Evolutionary conservation across 1,140 invertebrate species (phyloP).

Genomic region (Zaprionus capensis): DNA sequence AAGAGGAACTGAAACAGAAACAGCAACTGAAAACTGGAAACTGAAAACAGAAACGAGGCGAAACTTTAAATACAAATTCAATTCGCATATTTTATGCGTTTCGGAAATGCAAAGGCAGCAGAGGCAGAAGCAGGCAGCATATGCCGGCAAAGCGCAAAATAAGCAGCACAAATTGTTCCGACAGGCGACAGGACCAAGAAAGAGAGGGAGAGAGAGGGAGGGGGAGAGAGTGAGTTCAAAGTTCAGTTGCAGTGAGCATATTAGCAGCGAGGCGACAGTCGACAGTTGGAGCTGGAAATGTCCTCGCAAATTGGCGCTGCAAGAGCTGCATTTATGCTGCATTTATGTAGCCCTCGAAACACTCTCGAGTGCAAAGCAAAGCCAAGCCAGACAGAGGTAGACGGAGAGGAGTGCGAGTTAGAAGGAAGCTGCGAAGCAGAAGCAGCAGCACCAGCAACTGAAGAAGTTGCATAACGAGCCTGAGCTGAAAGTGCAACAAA

Average conservation of each 20-base stretch:
- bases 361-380: conserved; percentile 47
- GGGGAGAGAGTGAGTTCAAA: conserved; percentile 57
- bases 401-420: background rate
- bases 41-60: conserved; percentile 12
- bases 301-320: conserved; percentile 60
- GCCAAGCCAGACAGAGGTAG: conserved; percentile 3
- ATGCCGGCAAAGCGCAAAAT: conserved; percentile 76
- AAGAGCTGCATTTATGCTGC: conserved; percentile 74
- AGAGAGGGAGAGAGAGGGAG: background rate
- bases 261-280: conserved; percentile 58
- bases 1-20: conserved; percentile 4
- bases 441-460: conserved; percentile 8
- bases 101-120: conserved; percentile 63
- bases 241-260: conserved; percentile 65
- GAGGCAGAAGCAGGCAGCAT: conserved; percentile 41
- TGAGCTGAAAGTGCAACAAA: conserved; percentile 76
- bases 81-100: conserved; percentile 80
- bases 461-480: conserved; percentile 65
- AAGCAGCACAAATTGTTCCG: conserved; percentile 73
- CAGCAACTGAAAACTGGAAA: background rate
- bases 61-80: conserved; percentile 82
- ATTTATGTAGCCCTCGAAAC: conserved; percentile 75
- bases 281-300: conserved; percentile 48
- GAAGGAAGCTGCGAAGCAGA: conserved; percentile 4
- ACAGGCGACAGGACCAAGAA: conserved; percentile 1